A percentile compares a stretch with the other conserved stretches of the same genome.
Conservation (phyloP, 2,113 vertebrate genomes). For the Circaetus gallicus region DNA sequence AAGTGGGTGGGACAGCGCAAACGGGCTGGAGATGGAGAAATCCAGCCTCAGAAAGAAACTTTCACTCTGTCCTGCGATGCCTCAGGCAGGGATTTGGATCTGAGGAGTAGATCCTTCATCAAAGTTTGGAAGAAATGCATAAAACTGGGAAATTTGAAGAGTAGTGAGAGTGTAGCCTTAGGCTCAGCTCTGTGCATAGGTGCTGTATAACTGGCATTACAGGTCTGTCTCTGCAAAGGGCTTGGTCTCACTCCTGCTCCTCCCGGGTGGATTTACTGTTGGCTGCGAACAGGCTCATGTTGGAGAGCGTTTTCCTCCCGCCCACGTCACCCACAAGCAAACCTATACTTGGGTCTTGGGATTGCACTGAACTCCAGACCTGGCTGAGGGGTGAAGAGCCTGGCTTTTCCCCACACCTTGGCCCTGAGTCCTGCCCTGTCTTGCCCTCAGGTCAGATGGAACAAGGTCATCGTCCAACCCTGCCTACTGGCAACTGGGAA, state of each 20-base stretch:
- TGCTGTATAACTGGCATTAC: neutral
- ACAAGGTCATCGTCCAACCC: rapidly evolving
- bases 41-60: constrained; percentile 14
- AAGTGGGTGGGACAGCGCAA: neutral
- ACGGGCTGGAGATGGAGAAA: neutral
- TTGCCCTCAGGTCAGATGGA: neutral
- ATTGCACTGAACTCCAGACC: neutral
- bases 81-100: constrained; percentile 38
- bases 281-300: neutral
- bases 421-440: neutral
- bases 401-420: neutral
- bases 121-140: constrained; percentile 46
- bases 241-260: neutral
- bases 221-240: neutral
- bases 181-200: neutral
- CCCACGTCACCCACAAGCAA: neutral
- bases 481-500: neutral
- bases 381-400: neutral
- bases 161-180: constrained; percentile 31
- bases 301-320: neutral
- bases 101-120: constrained; percentile 17
- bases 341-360: neutral
- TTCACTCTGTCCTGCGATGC: neutral
- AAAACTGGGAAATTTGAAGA: neutral
- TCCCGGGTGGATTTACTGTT: neutral